A percentile compares a stretch with the other conserved stretches of the same genome.
These are phyloP conservation scores for Pollimyrus isidori DNA, from an alignment of 2,113 vertebrate species.

Conservation along the genomic window DNA sequence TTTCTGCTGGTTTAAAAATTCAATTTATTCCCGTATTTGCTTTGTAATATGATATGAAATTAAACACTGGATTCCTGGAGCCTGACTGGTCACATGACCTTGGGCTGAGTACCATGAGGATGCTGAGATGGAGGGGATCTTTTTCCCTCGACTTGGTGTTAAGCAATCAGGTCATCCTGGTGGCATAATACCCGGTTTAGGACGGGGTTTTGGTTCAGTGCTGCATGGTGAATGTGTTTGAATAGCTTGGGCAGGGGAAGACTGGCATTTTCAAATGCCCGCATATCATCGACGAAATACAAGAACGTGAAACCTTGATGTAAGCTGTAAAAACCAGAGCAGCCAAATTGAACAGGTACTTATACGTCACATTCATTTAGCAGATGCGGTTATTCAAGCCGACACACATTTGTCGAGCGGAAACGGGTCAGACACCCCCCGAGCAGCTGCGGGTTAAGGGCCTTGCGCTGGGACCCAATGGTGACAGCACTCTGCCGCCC, in stretches of 20 bases:
- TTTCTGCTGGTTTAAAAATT: not conserved
- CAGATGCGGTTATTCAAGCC: not conserved
- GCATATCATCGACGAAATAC: not conserved
- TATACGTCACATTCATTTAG: not conserved
- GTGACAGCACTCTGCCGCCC: not conserved
- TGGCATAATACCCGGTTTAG: not conserved
- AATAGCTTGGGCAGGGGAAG: not conserved
- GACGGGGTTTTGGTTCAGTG: not conserved
- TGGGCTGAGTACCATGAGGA: conserved; percentile 7
- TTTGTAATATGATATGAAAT: conserved; percentile 26
- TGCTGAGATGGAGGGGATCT: not conserved
- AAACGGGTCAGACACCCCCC: not conserved
- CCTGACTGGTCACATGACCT: conserved; percentile 24
- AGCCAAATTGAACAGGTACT: not conserved
- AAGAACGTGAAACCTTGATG: not conserved
- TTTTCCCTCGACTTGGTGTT: not conserved
- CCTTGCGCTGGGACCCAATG: not conserved
- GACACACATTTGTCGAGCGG: not conserved
- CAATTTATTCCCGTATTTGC: not conserved
- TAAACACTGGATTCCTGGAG: conserved; percentile 14
- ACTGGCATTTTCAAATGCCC: not conserved
- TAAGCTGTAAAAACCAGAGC: not conserved
- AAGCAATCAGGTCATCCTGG: not conserved
- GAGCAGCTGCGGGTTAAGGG: not conserved
- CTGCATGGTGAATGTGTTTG: not conserved